Evolutionary conservation across 1,140 invertebrate species (phyloP), one percentile per base, ranked within the genome.

Genomic region (Drosophila quadrilineata): DNA sequence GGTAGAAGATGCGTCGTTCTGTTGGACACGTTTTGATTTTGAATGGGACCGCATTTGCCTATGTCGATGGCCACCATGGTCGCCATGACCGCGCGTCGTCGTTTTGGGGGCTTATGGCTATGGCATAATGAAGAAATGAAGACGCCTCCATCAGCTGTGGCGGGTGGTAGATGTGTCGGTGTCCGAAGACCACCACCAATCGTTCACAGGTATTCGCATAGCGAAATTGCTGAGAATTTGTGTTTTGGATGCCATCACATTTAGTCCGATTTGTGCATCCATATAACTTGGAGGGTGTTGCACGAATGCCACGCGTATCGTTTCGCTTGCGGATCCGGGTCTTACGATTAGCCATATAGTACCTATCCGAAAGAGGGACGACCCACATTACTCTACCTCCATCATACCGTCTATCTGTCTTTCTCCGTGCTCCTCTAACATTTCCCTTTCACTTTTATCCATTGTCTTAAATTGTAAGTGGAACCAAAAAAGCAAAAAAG

Each of bases 1-100:
- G 28, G 49, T 17, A 38, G 45, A 50, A 52, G 43, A n/a, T n/a
- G 31, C 22, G 38, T 43, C 52, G n/a, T n/a, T n/a, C n/a, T n/a
- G n/a, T n/a, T n/a, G n/a, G 62, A 73, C 77, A 82, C 77, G 77
- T 77, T 82, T 77, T 82, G 77, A 84, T 82, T 82, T 82, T 82
- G 77, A 82, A 82, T 82, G 62, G 73, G 59, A 82, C 60, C 71
- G 77, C 77, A 82, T 82, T 82, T 84, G 77, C 40, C 50, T 49
- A 26, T 29, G 26, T 40, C 50, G 54, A 26, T 29, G 26, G 31
- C 33, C 19, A 31, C 53, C 26, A 17, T 50, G 33, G 28, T 33
- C 21, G 46, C 54, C n/a, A n/a, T n/a, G 62, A 21, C 53, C 26
- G 17, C 35, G 54, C n/a, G n/a, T n/a, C n/a, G n/a, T n/a, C n/a